Evolutionary conservation across 2,888 invertebrate species (phyloP), one percentile per base, ranked within the genome.

Genomic region (Resseliella maxima): DNA sequence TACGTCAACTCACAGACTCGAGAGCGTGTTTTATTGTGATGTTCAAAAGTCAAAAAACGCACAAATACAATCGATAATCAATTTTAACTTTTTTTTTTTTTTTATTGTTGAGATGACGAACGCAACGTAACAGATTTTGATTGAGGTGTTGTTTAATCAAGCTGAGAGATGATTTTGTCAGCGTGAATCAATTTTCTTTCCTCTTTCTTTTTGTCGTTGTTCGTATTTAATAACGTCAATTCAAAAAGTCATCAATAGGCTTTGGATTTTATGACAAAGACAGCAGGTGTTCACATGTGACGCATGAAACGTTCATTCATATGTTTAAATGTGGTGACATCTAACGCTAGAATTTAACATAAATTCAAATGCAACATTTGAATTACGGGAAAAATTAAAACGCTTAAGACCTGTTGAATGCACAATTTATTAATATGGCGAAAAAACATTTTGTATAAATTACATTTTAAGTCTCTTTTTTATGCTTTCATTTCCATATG

Each of bases 201-300:
- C 0, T 31, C 15, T 31, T 72, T 72, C 50, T 72, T 35, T 27
- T 31, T 72, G 8, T 59, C 35, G 15, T 35, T 31, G 27, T 72
- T 72, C 72, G 72, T 35, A 31, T 10, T 72, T 24, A 15, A 31
- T 27, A 72, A 72, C 31, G 72, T 72, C 72, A 72, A 72, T 72
- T 72, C 31, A 72, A 72, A 72, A 72, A 72, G 72, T 72, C 72
- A 72, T 72, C 72, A 72, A 72, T 72, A 72, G 72, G 72, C 72
- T 72, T 41, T 72, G 31, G 72, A 31, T 31, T 72, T 15, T 15
- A 72, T 31, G 72, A 72, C 72, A 31, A 15, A 72, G 31, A 27
- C 27, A 72, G 72, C 72, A 72, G 72, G 31, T 72, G 72, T 72
- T 27, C 15, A 72, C 0, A 31, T 72, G 72, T 2, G 31, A 72